A percentile compares a stretch with the other conserved stretches of the same genome.
phyloP scores from a whole-genome alignment of 2,113 vertebrate species.

The Trichechus manatus region DNA sequence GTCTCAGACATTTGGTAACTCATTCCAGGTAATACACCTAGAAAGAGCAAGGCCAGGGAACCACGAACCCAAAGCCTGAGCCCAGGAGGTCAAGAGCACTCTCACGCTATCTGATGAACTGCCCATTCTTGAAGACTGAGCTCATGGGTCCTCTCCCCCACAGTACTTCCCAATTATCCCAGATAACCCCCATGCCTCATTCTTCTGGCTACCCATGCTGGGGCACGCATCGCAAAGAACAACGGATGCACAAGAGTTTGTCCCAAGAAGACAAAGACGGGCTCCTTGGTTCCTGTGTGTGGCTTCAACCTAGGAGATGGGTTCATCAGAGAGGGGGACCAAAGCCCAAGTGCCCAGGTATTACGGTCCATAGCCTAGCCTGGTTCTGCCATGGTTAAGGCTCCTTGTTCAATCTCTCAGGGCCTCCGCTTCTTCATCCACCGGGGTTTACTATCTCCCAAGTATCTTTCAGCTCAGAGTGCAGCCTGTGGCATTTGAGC shows the following conservation, averaged over 20 bases:
- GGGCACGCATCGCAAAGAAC: accelerated
- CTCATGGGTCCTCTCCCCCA: no score
- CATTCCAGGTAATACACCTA: background rate
- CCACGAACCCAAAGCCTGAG: background rate
- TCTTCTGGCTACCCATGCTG: background rate
- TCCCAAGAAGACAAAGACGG: background rate
- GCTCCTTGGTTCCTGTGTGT: background rate
- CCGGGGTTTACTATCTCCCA: no score
- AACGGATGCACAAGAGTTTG: background rate
- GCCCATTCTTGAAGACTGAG: background rate
- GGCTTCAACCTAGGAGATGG: background rate
- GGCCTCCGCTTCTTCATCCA: no score
- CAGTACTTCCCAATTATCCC: background rate
- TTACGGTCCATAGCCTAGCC: accelerated
- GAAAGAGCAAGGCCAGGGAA: background rate
- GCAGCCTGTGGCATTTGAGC: background rate
- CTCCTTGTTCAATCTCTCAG: accelerated
- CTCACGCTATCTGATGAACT: background rate
- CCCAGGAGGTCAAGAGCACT: background rate
- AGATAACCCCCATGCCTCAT: background rate
- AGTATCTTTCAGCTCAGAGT: background rate
- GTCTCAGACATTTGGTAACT: background rate
- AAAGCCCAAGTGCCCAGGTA: accelerated
- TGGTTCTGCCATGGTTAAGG: background rate
- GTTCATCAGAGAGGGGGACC: background rate